Evolutionary conservation across 2,113 vertebrate species (phyloP).

Genomic region (Thymallus thymallus): DNA sequence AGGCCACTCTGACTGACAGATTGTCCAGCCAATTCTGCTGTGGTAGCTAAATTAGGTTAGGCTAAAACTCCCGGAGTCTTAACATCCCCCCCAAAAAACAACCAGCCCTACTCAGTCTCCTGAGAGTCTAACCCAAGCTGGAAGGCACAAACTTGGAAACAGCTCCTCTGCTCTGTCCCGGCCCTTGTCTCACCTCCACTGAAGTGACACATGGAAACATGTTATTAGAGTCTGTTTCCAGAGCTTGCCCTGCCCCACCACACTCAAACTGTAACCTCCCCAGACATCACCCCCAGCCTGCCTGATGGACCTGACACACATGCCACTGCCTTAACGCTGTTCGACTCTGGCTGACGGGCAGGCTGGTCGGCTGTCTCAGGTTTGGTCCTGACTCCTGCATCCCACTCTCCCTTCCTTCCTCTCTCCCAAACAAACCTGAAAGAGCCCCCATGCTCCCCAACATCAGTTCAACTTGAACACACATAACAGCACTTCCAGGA

Average conservation of each 20-base stretch:
- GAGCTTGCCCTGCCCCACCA: not conserved
- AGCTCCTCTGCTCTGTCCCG: constrained; percentile 16
- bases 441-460: not conserved
- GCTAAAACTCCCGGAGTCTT: constrained; percentile 9
- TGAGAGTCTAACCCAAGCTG: constrained; percentile 25
- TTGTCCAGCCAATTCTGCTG: not conserved
- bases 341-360: no score
- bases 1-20: constrained; percentile 26
- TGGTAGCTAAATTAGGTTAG: constrained; percentile 7
- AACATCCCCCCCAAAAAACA: constrained; percentile 13
- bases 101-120: constrained; percentile 14
- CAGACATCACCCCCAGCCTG: not conserved
- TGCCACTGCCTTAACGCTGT: not conserved
- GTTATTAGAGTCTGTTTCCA: constrained; percentile 23
- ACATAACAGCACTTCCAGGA: constrained; percentile 3
- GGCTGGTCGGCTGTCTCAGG: not conserved
- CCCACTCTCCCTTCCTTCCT: not conserved
- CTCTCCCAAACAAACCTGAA: constrained; percentile 7
- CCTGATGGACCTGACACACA: not conserved
- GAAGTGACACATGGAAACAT: constrained; percentile 34
- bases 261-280: not conserved
- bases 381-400: not conserved
- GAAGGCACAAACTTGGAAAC: constrained; percentile 31
- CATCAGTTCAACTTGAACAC: constrained; percentile 1
- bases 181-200: constrained; percentile 25